Evolutionary conservation across 2,888 invertebrate species (phyloP), one percentile per base, ranked within the genome.

Genomic region (Amitus sp.): DNA sequence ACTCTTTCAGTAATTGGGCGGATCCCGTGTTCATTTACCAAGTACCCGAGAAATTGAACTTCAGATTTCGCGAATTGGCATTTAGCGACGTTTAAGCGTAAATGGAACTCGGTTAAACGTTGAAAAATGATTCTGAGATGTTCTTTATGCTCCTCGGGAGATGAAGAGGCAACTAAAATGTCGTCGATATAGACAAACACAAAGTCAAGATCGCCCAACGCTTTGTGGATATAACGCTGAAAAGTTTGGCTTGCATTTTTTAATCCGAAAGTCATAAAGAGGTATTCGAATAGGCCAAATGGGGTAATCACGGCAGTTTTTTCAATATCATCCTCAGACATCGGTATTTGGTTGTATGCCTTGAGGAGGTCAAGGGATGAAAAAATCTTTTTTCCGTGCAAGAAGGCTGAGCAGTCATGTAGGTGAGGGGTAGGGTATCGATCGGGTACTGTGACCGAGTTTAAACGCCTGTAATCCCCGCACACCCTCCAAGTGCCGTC

Each of bases 241-340:
- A 43, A 42, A 1, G 56, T 50, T 28, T 62, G 59, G 1, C 59
- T 56, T n/a, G 62, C 62, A 23, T 62, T 62, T 1, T 48, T 17
- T 5, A 65, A 28, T 0, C 54, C 59, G 12, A 62, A 48, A 13
- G 47, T 43, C 39, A 47, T 52, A 0, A 34, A 43, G 0, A 42
- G 12, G 1, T 20, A 10, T 6, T 56, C 56, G 7, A 39, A 56
- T 1, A 61, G 6, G 1, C 58, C 30, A 13, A 54, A 53, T 1
- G 47, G 53, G 4, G 53, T 54, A 1, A 13, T 47, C 6, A 49
- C 37, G 6, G 66, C 64, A 0, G 63, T 58, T 12, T 66, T 66
- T 1, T 47, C 42, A 1, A 49, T 30, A 17, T 63, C 61, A 15
- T 55, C 58, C 0, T 52, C 52, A 0, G 49, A 55, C 15, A 66